Conservation (phyloP, 2,797 vertebrate species). For the Picus viridis region DNA sequence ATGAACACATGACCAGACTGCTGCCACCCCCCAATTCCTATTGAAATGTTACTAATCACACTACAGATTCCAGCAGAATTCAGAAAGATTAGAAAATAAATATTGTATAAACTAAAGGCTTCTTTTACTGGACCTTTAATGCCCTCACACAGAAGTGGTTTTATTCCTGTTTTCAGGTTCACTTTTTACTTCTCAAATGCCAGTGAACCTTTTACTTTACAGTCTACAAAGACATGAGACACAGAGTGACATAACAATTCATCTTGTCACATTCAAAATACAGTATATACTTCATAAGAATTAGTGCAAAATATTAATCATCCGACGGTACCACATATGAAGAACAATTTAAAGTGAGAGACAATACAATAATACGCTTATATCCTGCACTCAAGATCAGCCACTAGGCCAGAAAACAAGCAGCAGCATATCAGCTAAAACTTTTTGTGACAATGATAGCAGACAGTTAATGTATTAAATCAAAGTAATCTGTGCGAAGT, state of each 20-base stretch:
- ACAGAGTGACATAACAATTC: neutral
- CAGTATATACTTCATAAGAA: neutral
- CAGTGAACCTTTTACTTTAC: neutral
- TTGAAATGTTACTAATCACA: neutral
- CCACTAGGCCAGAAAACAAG: neutral
- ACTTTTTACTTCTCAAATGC: neutral
- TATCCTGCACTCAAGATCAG: neutral
- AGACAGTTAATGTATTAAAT: neutral
- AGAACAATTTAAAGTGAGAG: neutral
- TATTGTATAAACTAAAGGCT: neutral
- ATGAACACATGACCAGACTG: neutral
- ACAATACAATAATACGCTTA: neutral
- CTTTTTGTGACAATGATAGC: neutral
- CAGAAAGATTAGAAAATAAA: neutral
- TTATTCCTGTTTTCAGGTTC: neutral
- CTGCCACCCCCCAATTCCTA: accelerated
- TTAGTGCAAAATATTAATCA: neutral
- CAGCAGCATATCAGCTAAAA: neutral
- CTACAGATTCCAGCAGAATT: neutral
- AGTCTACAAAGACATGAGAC: neutral
- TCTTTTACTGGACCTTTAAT: neutral
- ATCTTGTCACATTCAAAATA: neutral
- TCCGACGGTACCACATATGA: neutral
- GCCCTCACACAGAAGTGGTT: neutral
- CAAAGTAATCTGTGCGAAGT: neutral